phyloP scores from a whole-genome alignment of 2,888 invertebrate species.

The Sarcophaga rosellei region DNA sequence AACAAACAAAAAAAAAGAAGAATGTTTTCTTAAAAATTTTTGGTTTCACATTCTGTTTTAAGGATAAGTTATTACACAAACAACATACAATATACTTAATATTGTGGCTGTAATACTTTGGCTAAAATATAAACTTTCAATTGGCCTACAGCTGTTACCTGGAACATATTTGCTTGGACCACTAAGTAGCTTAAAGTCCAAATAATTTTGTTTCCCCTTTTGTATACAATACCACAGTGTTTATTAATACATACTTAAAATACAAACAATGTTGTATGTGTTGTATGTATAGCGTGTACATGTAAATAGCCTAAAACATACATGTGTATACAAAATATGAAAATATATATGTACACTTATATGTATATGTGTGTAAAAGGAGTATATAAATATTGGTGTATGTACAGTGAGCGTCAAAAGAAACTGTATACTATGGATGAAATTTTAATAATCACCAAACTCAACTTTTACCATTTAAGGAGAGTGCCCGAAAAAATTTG shows the following conservation, averaged over 20 bases:
- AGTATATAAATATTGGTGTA: background rate
- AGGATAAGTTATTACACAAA: too few species aligned
- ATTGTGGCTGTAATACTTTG: background rate
- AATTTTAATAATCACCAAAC: too few species aligned
- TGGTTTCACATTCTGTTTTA: too few species aligned
- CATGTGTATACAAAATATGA: too few species aligned
- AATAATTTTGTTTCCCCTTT: background rate
- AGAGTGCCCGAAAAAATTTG: too few species aligned
- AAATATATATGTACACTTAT: background rate
- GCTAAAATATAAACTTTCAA: constrained; percentile 13
- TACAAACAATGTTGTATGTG: background rate
- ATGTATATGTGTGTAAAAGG: background rate
- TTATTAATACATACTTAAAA: background rate
- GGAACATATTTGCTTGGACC: background rate
- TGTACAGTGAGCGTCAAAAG: background rate
- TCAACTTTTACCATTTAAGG: too few species aligned
- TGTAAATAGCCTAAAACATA: too few species aligned
- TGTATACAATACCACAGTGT: background rate
- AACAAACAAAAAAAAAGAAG: too few species aligned
- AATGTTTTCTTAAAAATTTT: too few species aligned
- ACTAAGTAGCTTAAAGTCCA: background rate
- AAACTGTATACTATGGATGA: too few species aligned
- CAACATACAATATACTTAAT: too few species aligned
- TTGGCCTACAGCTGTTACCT: background rate
- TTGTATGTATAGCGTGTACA: background rate